phyloP scores from a whole-genome alignment of 2,888 invertebrate species.

The Mayetiola destructor region DNA sequence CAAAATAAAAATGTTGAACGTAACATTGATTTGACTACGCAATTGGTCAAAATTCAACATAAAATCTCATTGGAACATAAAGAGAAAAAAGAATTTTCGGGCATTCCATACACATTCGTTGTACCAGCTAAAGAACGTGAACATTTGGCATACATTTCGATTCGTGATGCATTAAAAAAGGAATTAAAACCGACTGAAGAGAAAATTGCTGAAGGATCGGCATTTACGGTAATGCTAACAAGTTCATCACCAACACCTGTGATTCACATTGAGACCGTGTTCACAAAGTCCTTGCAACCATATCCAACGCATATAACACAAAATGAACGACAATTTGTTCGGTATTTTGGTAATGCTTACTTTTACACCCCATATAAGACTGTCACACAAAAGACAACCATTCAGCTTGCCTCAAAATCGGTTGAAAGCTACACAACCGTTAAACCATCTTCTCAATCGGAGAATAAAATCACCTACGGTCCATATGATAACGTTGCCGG shows the following conservation, averaged over 20 bases:
- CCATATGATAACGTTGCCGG: constrained; percentile 61
- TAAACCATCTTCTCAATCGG: constrained; percentile 64
- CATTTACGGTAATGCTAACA: constrained; percentile 36
- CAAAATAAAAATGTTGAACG: constrained; percentile 69
- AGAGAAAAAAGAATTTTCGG: constrained; percentile 46
- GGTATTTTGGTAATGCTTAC: constrained; percentile 72
- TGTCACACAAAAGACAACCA: constrained; percentile 62
- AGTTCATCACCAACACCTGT: constrained; percentile 23
- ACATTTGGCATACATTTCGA: constrained; percentile 60
- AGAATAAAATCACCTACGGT: constrained; percentile 75
- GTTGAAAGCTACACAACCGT: constrained; percentile 70
- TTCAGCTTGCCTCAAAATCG: constrained; percentile 60
- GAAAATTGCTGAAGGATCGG: constrained; percentile 40
- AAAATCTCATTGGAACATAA: constrained; percentile 74
- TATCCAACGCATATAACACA: constrained; percentile 83
- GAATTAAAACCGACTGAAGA: constrained; percentile 42
- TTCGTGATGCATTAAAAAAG: constrained; percentile 46
- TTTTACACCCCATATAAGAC: constrained; percentile 72
- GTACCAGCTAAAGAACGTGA: constrained; percentile 42
- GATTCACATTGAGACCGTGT: constrained; percentile 49
- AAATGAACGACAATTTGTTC: constrained; percentile 84
- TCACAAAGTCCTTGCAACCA: constrained; percentile 61
- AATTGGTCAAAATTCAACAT: constrained; percentile 69
- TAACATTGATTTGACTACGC: constrained; percentile 72
- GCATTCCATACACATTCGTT: constrained; percentile 54